Percentiles rank a stretch among this genome's conserved stretches.
Evolutionary conservation across 53 echinoderm and acorn worm species (phyloP).

Genomic region (Echinarachnius parma): DNA sequence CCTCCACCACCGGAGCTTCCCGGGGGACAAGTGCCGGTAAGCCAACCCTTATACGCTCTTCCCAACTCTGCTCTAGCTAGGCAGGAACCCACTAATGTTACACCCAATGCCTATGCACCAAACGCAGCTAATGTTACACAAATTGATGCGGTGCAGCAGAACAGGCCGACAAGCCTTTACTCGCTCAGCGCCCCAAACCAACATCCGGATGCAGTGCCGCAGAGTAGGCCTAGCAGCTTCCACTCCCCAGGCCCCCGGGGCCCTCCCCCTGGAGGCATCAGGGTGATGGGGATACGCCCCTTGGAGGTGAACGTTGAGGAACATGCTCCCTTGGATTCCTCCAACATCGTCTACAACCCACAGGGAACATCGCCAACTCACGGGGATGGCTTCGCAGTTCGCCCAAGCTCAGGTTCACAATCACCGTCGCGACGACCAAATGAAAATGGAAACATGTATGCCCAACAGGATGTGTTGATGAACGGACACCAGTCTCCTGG

Average conservation of each 20-base stretch:
- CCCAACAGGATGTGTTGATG: too few species aligned
- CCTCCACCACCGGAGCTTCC: too few species aligned
- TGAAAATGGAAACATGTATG: constrained; percentile 12
- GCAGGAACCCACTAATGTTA: background rate
- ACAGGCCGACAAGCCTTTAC: background rate
- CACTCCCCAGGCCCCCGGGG: too few species aligned
- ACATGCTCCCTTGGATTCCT: background rate
- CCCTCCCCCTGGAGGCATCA: constrained; percentile 24
- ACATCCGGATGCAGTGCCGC: background rate
- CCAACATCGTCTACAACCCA: background rate
- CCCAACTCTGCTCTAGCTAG: background rate
- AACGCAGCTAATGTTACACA: background rate
- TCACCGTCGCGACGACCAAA: background rate
- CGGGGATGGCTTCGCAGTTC: background rate
- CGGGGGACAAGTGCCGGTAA: background rate
- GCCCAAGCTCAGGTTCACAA: background rate
- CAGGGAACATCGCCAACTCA: background rate
- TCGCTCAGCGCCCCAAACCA: background rate
- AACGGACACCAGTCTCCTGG: background rate
- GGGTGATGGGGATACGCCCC: constrained; percentile 26
- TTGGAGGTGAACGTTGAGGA: constrained; percentile 23
- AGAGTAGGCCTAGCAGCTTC: background rate
- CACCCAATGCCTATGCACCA: background rate
- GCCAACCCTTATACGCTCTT: background rate
- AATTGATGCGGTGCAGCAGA: background rate